These are phyloP conservation scores for Cynopterus brachyotis DNA, from an alignment of 2,113 vertebrate genomes.

Conservation along the genomic window DNA sequence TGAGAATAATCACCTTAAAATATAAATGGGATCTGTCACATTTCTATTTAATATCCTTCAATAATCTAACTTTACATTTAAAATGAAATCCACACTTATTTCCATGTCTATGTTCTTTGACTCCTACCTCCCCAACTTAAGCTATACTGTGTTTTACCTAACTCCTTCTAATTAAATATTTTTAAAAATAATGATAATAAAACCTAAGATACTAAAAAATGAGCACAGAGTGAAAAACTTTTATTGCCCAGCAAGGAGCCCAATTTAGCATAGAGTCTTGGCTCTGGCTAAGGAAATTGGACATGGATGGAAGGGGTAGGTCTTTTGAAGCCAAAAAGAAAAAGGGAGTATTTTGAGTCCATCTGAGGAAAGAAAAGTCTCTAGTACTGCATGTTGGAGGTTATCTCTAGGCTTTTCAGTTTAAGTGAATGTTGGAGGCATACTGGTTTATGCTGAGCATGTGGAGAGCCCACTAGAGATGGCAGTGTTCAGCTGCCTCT, in stretches of 20 bases:
- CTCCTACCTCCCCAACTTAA: background rate
- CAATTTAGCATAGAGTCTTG: background rate
- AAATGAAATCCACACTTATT: background rate
- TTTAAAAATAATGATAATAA: background rate
- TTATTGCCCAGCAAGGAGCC: background rate
- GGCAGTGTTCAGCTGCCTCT: too few species aligned
- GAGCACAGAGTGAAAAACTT: background rate
- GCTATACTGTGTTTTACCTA: background rate
- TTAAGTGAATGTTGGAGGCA: background rate
- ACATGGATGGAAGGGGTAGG: background rate
- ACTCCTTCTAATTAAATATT: background rate
- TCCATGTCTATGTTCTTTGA: background rate
- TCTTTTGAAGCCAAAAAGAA: background rate
- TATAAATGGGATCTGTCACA: background rate
- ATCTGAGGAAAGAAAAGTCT: background rate
- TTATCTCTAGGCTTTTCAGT: background rate
- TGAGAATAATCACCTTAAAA: background rate
- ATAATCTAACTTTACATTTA: background rate
- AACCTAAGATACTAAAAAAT: background rate
- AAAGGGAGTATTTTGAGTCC: background rate
- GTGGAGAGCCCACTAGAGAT: background rate
- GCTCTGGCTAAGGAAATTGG: background rate
- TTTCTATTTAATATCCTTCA: background rate
- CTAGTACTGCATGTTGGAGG: too few species aligned
- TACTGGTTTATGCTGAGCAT: background rate